These are phyloP conservation scores for Limnothrissa miodon DNA, from an alignment of 2,113 vertebrate species.

Conservation along the genomic window DNA sequence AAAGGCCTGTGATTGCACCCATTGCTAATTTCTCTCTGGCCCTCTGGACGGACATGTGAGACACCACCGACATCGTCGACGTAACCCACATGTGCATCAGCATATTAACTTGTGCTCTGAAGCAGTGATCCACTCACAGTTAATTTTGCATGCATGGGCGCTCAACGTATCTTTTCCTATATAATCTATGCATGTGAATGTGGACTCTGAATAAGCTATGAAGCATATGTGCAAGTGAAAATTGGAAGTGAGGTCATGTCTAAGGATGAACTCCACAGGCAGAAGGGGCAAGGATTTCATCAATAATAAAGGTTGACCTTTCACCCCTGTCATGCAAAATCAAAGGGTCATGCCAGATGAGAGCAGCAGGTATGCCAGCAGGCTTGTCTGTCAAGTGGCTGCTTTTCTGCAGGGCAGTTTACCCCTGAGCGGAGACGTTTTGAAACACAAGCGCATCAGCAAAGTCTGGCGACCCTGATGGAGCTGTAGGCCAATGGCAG, in stretches of 20 bases:
- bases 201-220: not conserved
- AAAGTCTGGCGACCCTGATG: not conserved
- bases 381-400: not conserved
- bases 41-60: not conserved
- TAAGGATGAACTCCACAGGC: not conserved
- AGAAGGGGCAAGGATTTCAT: not conserved
- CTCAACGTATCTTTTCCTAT: not conserved
- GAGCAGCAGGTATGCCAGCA: not conserved
- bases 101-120: not conserved
- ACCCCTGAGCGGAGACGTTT: not conserved
- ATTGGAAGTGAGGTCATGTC: not conserved
- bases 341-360: not conserved
- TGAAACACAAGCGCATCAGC: not conserved
- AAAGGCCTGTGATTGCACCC: not conserved
- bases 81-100: not conserved
- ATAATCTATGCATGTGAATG: not conserved
- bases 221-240: not conserved
- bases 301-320: constrained; percentile 1
- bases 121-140: not conserved
- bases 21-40: not conserved
- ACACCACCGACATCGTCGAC: not conserved
- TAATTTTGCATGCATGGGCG: not conserved
- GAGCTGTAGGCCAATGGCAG: not conserved
- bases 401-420: not conserved
- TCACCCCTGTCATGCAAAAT: not conserved